Evolutionary conservation across 2,888 invertebrate genomes (phyloP), one percentile per base, ranked within the genome.

Genomic region (Octodonta nipae): DNA sequence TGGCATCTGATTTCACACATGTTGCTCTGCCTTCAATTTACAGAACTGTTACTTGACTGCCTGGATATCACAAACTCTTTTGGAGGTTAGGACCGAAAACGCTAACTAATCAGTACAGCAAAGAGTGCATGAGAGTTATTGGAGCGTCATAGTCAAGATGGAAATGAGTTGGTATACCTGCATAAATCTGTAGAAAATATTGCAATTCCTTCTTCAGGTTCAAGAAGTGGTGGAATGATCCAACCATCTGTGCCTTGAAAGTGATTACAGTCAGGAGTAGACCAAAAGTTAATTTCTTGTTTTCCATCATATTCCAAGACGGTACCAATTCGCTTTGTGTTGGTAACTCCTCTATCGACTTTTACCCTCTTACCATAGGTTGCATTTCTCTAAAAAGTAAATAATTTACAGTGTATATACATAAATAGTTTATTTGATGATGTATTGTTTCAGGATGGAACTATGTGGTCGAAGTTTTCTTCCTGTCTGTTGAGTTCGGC

Each of bases 241-340:
- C 88, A 86, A 0, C 86, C 82, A 51, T 92, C 91, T 0, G 86
- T 88, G 1, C 91, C 91, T 7, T 70, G 64, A 48, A 73, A 79
- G 5, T 25, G 22, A 52, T 88, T 85, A 52, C 91, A 89, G 2
- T 67, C 60, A 30, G 71, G 68, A 1, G 72, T 75, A 1, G 58
- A 56, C 85, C 86, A 88, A 0, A 68, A 56, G 0, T 65, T 63
- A 51, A 74, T 54, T 43, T 72, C 61, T 0, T 69, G 59, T 34
- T 76, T 66, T 0, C 77, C 79, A 42, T 82, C 76, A 28, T 74
- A 70, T 11, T 73, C 73, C 0, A 80, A 60, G 2, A 91, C 77
- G 41, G 67, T 63, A 0, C 89, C 89, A 0, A 88, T 68, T 30
- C 82, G 75, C 52, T 69, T 70, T 0, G 77, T 70, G 51, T 86